Base-by-base conservation (phyloP, 2,797 vertebrate species). In the Amblyopsis hoosieri region DNA sequence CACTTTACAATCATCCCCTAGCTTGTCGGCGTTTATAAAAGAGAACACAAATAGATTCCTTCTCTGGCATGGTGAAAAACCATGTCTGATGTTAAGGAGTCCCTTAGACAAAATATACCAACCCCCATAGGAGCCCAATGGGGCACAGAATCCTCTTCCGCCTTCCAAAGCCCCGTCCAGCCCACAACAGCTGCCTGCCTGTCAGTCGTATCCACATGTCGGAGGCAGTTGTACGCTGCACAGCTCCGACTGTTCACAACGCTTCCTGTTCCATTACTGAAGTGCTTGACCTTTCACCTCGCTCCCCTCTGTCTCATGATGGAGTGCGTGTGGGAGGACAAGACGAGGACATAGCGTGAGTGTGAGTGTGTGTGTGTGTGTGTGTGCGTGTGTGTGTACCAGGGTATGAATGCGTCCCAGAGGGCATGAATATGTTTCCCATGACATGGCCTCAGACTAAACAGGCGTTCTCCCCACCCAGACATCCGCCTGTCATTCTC, bases 361-460 rank as follows among this genome's bases (percentile, higher is more conserved):
- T 48, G 67, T 76, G 70, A 78, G 67, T 64, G 29, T 82, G 76
- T 83, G 79, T 60, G 62, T 74, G 71, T 57, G 71, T 23, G 67
- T 23, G 45, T 33, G 53, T 56, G 62, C 12, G 14, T 31, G 53
- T 49, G 53, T 56, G 68, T 89, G 74, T 64, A 85, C 71, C 75
- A 73, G 82, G 67, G 76, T 60, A 84, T 86, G 86, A 85, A 85
- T 77, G 80, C 85, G 80, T 87, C 85, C 88, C 86, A 79, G 62
- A 88, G 83, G 88, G 82, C 76, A 84, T 61, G 77, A 78, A 85
- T 74, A 87, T 73, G 81, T 90, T 91, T 90, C 90, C 90, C 88
- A 90, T 92, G 90, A 91, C 85, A 81, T 88, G 83, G 83, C 80
- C 81, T 89, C 82, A 92, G 90, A 91, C 89, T 90, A 91, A 92